Base-by-base conservation (phyloP, 2,113 vertebrate species). In the Rhea pennata region DNA sequence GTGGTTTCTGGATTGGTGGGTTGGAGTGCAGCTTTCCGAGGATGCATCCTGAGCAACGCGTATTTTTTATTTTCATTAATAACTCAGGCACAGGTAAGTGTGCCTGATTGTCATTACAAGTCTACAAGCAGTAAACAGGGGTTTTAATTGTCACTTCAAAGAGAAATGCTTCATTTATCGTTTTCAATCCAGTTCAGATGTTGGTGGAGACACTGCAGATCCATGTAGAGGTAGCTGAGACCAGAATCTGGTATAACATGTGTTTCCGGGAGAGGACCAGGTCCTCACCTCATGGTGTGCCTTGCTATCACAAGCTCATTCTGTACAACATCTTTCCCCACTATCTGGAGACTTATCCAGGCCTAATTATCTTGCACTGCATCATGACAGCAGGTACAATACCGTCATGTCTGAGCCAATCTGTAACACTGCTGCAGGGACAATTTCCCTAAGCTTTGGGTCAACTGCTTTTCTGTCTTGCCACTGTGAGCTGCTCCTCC, bases 341-440 rank as follows among this genome's bases (percentile, higher is more conserved):
- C 27, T 20, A 3, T 42, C 10, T 70, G 62, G 67, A 33, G n/a
- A 48, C 4, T 15, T 33, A 26, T 31, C 15, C 22, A 48, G 58
- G 44, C 50, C 71, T 72, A 11, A 46, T 16, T 10, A 1, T 8
- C 73, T 54, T 5, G 22, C 31, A 48, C 29, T 15, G 21, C 56
- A 51, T 61, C 27, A 4, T n/a, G 39, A 67, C 2, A 17, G 36
- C 56, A 69, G 27, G 58, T 46, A 40, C 16, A 2, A 3, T 7
- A 4, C 0, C 31, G 1, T 42, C 44, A 2, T 2, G 6, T 36
- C 27, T 74, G 12, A 59, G 39, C 14, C 78, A 69, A 26, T 21
- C 64, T 44, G 0, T 23, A 48, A 40, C 0, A 2, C 39, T n/a
- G 24, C 39, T 64, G 12, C 39, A 48, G 8, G 27, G 54, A 31